Base-by-base conservation (phyloP, 2,888 invertebrate species). In the Agrochola litura region DNA sequence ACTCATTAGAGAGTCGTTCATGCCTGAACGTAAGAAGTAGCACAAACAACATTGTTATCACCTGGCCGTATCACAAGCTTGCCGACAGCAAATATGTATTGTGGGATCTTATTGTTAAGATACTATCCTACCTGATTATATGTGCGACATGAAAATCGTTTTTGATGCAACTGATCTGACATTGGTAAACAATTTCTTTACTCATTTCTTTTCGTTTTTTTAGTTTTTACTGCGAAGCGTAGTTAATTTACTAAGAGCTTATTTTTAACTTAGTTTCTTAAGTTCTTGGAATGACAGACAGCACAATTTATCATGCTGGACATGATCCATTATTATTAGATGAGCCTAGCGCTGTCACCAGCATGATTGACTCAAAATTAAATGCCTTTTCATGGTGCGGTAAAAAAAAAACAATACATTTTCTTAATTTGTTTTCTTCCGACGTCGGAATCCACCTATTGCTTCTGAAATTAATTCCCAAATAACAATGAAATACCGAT, bases 21-120 rank as follows among this genome's bases (percentile, higher is more conserved):
- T 73, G 63, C 63, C 65, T 72, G 67, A 65, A 69, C 56, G 49
- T 78, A 85, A 73, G 80, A 82, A 78, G 65, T 83, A 76, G 72
- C 68, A 77, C 72, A 85, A 61, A 86, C 77, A 83, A 75, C 69
- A 73, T 77, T 83, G 81, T 87, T 88, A 88, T 88, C 87, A 87
- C 83, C 77, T 85, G 58, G 71, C 65, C 77, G 74, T 77, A 83
- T 87, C 85, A 86, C 80, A 72, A 67, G 82, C 71, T 74, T 69
- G 67, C 74, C 68, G 72, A 52, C 70, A 37, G 0, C 66, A 86
- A 77, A 80, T 79, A 78, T 83, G 72, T 88, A 69, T 76, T 72
- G 68, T 76, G 72, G 66, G 75, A 80, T 86, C 76, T 64, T 69
- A 84, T 81, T 74, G 71, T 76, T 64, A 74, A 78, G 72, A 73